Conservation (phyloP, 2,113 vertebrate genomes). For the Phyllopteryx taeniolatus region DNA sequence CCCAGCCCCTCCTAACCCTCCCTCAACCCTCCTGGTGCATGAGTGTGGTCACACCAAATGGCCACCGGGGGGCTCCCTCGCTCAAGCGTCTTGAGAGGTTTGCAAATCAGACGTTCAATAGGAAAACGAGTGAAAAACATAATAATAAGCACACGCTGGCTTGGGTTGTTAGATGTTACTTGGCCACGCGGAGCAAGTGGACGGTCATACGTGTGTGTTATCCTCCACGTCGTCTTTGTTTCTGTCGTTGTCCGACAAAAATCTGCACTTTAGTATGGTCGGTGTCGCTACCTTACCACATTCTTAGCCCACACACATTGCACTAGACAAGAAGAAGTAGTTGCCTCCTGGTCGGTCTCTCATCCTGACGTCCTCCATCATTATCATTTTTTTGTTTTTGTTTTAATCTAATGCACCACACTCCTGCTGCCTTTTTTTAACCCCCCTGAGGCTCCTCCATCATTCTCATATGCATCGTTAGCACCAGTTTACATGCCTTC, state of each 20-base stretch:
- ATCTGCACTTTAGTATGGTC: conserved; percentile 74
- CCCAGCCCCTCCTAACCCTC: background rate
- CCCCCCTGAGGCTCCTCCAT: background rate
- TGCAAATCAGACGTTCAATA: conserved; percentile 38
- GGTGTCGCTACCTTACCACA: conserved; percentile 2
- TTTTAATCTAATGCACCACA: conserved; percentile 13
- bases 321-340: conserved; percentile 42
- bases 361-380: conserved; percentile 10
- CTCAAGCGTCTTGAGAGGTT: conserved; percentile 54
- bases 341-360: conserved; percentile 38
- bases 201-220: conserved; percentile 55
- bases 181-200: conserved; percentile 62
- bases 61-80: conserved; percentile 66
- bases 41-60: conserved; percentile 69
- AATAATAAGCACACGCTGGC: conserved; percentile 76
- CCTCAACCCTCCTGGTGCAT: conserved; percentile 56
- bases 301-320: conserved; percentile 50
- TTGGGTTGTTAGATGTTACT: conserved; percentile 66
- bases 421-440: background rate
- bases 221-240: conserved; percentile 24
- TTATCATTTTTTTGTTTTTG: conserved; percentile 30
- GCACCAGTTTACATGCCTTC: background rate
- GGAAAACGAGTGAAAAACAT: conserved; percentile 16
- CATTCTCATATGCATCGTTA: background rate
- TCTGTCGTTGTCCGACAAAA: conserved; percentile 50